Evolutionary conservation across 2,888 invertebrate species (phyloP).

Genomic region (Tachina fera): DNA sequence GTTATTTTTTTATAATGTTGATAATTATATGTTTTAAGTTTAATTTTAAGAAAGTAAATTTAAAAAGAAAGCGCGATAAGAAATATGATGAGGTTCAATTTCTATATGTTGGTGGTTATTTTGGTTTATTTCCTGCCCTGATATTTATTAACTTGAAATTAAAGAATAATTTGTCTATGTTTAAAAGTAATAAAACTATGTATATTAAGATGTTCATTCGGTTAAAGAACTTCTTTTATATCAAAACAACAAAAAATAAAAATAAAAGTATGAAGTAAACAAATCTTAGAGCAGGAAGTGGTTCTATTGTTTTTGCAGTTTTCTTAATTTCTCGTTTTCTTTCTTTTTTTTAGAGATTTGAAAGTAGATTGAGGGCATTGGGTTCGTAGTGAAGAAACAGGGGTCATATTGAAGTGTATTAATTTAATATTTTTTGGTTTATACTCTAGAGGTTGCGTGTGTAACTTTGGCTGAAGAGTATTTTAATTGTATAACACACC

Average conservation of each 20-base stretch:
- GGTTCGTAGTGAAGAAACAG: constrained; percentile 49
- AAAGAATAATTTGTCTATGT: constrained; percentile 19
- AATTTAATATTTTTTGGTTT: constrained; percentile 24
- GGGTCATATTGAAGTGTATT: constrained; percentile 18
- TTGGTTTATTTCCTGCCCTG: constrained; percentile 60
- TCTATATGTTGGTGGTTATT: constrained; percentile 49
- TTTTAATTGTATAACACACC: neutral
- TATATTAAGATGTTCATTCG: constrained; percentile 48
- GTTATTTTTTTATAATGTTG: neutral
- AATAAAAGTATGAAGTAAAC: neutral
- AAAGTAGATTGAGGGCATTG: constrained; percentile 66
- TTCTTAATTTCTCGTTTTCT: neutral
- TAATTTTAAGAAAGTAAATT: constrained; percentile 17
- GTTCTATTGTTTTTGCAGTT: constrained; percentile 12
- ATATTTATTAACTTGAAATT: constrained; percentile 43
- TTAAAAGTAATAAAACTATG: constrained; percentile 2
- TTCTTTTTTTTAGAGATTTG: constrained; percentile 39
- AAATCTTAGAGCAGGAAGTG: constrained; percentile 52
- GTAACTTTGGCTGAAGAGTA: neutral
- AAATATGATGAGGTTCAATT: constrained; percentile 55
- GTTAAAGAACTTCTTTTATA: constrained; percentile 8
- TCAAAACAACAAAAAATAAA: neutral
- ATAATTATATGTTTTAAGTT: constrained; percentile 14
- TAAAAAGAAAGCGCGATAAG: constrained; percentile 50
- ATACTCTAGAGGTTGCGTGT: constrained; percentile 49